phyloP scores from a whole-genome alignment of 1,140 invertebrate species.

The Zaprionus capensis region DNA sequence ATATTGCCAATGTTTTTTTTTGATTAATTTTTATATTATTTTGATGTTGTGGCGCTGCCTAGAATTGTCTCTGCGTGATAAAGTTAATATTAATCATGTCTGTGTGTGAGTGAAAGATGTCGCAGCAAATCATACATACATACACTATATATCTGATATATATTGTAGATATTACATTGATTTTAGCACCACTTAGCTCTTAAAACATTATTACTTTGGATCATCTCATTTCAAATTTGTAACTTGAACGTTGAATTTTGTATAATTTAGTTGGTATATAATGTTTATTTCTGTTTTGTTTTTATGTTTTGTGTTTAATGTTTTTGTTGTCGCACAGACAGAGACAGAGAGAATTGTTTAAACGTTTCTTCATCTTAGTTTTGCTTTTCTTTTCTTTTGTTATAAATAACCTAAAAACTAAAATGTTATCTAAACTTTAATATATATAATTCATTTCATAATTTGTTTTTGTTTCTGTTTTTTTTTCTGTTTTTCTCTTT shows the following conservation, averaged over 20 bases:
- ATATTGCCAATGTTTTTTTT: constrained; percentile 15
- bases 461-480: constrained; percentile 39
- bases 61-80: constrained; percentile 18
- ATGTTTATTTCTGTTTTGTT: constrained; percentile 45
- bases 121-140: constrained; percentile 14
- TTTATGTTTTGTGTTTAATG: background rate
- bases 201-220: constrained; percentile 29
- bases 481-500: constrained; percentile 30
- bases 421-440: constrained; percentile 76
- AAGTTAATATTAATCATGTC: constrained; percentile 17
- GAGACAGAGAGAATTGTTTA: constrained; percentile 33
- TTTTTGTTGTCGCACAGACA: constrained; percentile 42
- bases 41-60: constrained; percentile 12
- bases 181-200: constrained; percentile 15
- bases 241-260: constrained; percentile 50
- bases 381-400: constrained; percentile 31
- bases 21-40: constrained; percentile 50
- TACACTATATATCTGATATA: constrained; percentile 10
- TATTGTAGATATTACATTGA: background rate
- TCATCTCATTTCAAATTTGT: constrained; percentile 48
- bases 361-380: constrained; percentile 45
- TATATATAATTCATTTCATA: constrained; percentile 76
- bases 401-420: constrained; percentile 78
- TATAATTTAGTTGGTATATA: constrained; percentile 70
- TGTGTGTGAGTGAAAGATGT: background rate